Percentiles rank a stretch among this genome's conserved stretches.
Conservation (phyloP, 2,888 invertebrate genomes). For the Phyto melanocephala region DNA sequence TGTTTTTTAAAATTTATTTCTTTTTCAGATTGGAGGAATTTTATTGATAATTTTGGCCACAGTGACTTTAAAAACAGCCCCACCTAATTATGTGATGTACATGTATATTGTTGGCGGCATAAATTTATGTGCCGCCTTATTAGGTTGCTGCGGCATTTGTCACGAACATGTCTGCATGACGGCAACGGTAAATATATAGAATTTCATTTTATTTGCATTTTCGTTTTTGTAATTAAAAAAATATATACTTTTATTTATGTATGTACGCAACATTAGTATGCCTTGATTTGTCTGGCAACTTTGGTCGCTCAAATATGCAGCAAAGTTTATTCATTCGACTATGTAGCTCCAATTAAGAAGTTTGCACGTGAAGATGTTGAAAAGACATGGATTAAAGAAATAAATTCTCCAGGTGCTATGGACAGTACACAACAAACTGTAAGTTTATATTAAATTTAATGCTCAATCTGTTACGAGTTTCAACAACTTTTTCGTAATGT, state of each 20-base stretch:
- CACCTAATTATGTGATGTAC: constrained; percentile 68
- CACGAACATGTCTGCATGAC: constrained; percentile 71
- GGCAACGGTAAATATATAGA: constrained; percentile 69
- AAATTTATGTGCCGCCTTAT: constrained; percentile 69
- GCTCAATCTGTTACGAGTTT: too few species aligned
- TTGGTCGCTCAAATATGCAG: constrained; percentile 86
- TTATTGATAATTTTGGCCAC: constrained; percentile 69
- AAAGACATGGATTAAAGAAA: constrained; percentile 77
- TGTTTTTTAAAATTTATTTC: neutral
- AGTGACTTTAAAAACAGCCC: constrained; percentile 66
- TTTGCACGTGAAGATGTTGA: constrained; percentile 80
- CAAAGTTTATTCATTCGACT: constrained; percentile 82
- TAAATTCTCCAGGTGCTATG: constrained; percentile 70
- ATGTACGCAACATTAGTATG: constrained; percentile 81
- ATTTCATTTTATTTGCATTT: neutral
- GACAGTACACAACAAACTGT: constrained; percentile 71
- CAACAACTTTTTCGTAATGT: too few species aligned
- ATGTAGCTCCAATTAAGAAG: constrained; percentile 81
- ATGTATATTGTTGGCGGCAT: constrained; percentile 70
- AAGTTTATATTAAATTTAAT: constrained; percentile 40
- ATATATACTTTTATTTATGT: too few species aligned
- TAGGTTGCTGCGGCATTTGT: constrained; percentile 74
- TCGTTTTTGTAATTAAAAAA: too few species aligned
- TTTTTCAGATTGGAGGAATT: constrained; percentile 70
- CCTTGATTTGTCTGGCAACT: constrained; percentile 84